Evolutionary conservation across 2,888 invertebrate genomes (phyloP), one percentile per base, ranked within the genome.

Genomic region (Perdita meconis): DNA sequence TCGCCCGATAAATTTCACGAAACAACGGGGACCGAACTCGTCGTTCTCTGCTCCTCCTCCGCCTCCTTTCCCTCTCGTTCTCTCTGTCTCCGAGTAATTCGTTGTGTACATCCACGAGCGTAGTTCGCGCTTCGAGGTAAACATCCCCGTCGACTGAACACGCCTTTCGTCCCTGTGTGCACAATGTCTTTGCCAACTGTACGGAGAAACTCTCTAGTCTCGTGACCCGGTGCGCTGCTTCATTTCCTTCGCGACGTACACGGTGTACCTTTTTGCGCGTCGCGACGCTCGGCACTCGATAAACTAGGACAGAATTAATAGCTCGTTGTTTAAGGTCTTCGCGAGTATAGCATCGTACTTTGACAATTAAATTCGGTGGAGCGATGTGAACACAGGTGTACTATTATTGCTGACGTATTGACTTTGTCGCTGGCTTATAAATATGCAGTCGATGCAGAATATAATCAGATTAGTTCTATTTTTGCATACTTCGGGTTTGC

Each of bases 31-130:
- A 38, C 42, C 26, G n/a, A 26, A 44, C 13, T 44, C 44, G 16
- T 47, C 19, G 47, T 19, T 10, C 47, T 34, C 10, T 44, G 36
- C 36, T 2, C n/a, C 40, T 24, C 12, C 50, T 2, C n/a, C 40
- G n/a, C 12, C 50, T 13, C 8, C 47, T 24, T 30, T 6, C 13
- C 1, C 16, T 50, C 12, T 55, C 40, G 13, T 12, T 16, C 47
- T 56, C 56, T 50, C 56, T 42, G 38, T 13, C 61, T 50, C 60
- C 19, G 50, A 10, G 26, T 65, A 59, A 44, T 59, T 56, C 63
- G 40, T 38, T 63, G 68, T 68, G 47, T 56, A 73, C 73, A 68
- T 40, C 51, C 63, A 24, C 60, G n/a, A 60, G 55, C 56, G 47
- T 30, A 38, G 47, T 68, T 66, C 68, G 56, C 67, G 56, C 67